Conservation (phyloP, 2,888 invertebrate genomes). For the Rotaria macrura region DNA sequence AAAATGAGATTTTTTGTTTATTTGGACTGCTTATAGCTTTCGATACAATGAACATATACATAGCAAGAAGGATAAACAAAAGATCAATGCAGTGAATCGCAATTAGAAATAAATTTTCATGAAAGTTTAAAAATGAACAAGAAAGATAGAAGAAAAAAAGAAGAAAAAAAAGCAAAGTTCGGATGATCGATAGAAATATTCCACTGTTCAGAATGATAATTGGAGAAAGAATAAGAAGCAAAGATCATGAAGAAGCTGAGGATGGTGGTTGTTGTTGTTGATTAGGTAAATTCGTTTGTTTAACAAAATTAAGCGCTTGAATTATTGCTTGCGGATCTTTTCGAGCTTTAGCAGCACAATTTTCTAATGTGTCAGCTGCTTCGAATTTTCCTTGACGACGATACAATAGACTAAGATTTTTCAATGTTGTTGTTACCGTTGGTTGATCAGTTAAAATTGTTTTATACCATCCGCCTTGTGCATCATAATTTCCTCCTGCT, state of each 20-base stretch:
- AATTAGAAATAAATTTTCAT: neutral
- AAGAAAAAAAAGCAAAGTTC: neutral
- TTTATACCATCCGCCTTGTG: conserved; percentile 75
- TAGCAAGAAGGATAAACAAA: neutral
- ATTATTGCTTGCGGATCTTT: conserved; percentile 33
- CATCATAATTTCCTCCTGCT: conserved; percentile 50
- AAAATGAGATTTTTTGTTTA: neutral
- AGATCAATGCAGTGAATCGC: neutral
- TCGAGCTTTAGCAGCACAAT: conserved; percentile 30
- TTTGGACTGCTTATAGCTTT: neutral
- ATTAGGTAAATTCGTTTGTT: conserved; percentile 7
- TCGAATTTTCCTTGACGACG: conserved; percentile 96
- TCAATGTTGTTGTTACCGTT: conserved; percentile 90
- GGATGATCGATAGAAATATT: neutral
- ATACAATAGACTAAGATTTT: conserved; percentile 93
- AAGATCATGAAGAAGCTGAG: neutral
- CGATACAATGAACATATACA: neutral
- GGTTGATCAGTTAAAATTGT: conserved; percentile 91
- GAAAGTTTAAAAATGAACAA: neutral
- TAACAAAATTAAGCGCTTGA: conserved; percentile 33
- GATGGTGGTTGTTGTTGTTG: neutral
- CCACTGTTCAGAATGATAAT: neutral
- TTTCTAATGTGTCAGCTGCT: conserved; percentile 90
- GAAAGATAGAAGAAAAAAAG: neutral
- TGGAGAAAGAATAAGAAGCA: neutral